Evolutionary conservation across 2,797 vertebrate species (phyloP).

Genomic region (Coreius guichenoti): DNA sequence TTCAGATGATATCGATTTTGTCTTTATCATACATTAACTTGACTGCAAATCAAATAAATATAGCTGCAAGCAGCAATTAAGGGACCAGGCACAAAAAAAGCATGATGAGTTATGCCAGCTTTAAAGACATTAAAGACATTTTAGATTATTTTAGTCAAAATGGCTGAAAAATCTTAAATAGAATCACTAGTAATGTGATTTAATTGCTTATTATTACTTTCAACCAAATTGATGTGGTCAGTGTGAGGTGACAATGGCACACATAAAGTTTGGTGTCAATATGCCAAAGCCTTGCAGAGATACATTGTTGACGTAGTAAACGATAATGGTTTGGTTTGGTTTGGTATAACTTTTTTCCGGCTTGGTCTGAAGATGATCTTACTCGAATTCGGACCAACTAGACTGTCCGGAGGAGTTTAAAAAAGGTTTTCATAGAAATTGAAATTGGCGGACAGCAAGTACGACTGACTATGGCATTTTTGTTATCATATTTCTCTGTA

Average conservation of each 20-base stretch:
- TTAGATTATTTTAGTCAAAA: background rate
- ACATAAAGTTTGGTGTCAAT: background rate
- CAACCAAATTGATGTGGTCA: background rate
- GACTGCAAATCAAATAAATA: background rate
- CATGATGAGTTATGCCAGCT: background rate
- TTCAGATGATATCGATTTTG: background rate
- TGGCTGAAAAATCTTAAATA: background rate
- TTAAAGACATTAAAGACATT: background rate
- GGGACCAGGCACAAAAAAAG: background rate
- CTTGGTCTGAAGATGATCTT: background rate
- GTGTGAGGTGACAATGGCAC: background rate
- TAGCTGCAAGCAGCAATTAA: background rate
- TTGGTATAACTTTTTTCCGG: background rate
- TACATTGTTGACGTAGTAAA: background rate
- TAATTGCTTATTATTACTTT: background rate
- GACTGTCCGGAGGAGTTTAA: background rate
- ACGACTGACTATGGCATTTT: background rate
- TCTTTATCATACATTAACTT: background rate
- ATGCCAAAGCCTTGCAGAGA: background rate
- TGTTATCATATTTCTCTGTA: background rate
- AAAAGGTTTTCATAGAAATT: background rate
- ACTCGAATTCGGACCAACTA: background rate
- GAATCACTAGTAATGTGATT: background rate
- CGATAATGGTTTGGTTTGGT: background rate
- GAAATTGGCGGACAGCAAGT: background rate